Percentiles rank a stretch among this genome's conserved stretches.
These are phyloP conservation scores for Nephila pilipes DNA, from an alignment of 1,140 invertebrate species.

Conservation along the genomic window DNA sequence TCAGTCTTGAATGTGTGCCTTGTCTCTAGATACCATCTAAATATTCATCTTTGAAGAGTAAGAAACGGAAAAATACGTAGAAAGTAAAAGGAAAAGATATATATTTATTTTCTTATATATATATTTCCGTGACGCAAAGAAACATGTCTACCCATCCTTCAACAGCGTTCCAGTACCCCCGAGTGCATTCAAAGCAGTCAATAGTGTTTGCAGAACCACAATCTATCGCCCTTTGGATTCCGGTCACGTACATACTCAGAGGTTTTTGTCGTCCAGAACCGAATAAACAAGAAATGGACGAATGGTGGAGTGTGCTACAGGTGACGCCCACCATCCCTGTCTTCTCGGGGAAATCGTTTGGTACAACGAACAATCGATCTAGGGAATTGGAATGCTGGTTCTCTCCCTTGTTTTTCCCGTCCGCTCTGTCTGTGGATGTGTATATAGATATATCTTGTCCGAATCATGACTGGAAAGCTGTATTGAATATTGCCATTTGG, in stretches of 20 bases:
- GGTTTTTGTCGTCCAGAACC: neutral
- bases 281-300: constrained; percentile 22
- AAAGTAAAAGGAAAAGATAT: neutral
- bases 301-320: constrained; percentile 30
- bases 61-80: neutral
- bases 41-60: neutral
- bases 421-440: too few relatives aligned
- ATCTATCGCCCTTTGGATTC: neutral
- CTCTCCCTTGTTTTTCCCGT: neutral
- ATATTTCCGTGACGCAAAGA: neutral
- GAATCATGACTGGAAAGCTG: constrained; percentile 33
- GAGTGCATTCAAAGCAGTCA: neutral
- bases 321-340: constrained; percentile 24
- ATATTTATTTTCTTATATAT: neutral
- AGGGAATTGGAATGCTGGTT: constrained; percentile 7
- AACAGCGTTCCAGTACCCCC: neutral
- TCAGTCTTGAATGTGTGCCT: too few relatives aligned
- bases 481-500: neutral
- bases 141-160: neutral
- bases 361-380: constrained; percentile 7
- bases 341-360: constrained; percentile 17
- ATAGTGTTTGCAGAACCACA: neutral
- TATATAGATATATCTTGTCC: neutral
- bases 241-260: neutral
- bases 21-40: too few relatives aligned